Evolutionary conservation across 2,888 invertebrate genomes (phyloP), one percentile per base, ranked within the genome.

Genomic region (Meghimatium bilineatum): DNA sequence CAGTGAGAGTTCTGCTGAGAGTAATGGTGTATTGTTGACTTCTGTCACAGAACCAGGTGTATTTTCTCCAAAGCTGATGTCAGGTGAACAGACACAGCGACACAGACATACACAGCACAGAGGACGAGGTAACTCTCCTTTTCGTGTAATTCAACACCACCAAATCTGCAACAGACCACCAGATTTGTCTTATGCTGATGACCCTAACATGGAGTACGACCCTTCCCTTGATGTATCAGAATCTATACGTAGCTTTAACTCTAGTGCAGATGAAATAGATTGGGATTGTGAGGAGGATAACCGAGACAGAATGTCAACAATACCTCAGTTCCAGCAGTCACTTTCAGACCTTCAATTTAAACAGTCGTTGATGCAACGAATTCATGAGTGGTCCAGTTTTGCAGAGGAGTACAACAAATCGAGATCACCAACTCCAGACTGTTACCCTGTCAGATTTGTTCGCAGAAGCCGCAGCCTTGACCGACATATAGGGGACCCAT

Each of bases 361-460:
- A 56, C 87, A 89, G 80, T 88, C 89, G 38, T 78, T 91, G 36
- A 86, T 90, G 79, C 87, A 89, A 75, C 86, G 91, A 78, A 87
- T 91, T 32, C 88, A 87, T 63, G 90, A 91, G 78, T 90, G 88
- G 84, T 88, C 89, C 23, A 88, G 85, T 66, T 87, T 87, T 67
- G 89, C 90, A 20, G 85, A 86, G 38, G 87, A 87, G 32, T 84
- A 86, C 26, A 80, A 83, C 38, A 86, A 86, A 52, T 88, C 89
- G 5, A 71, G 86, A 60, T 89, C 89, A 36, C 88, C 89, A 0
- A 88, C 89, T 3, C 90, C 90, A 20, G 89, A 89, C 23, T 29
- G 85, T 72, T 74, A 86, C 82, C 85, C 86, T 56, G 49, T 86
- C 74, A 75, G 85, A 72, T 74, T 76, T 60, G 85, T 87, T 10